Conservation (phyloP, 2,888 invertebrate genomes). For the Pegoplata infirma region DNA sequence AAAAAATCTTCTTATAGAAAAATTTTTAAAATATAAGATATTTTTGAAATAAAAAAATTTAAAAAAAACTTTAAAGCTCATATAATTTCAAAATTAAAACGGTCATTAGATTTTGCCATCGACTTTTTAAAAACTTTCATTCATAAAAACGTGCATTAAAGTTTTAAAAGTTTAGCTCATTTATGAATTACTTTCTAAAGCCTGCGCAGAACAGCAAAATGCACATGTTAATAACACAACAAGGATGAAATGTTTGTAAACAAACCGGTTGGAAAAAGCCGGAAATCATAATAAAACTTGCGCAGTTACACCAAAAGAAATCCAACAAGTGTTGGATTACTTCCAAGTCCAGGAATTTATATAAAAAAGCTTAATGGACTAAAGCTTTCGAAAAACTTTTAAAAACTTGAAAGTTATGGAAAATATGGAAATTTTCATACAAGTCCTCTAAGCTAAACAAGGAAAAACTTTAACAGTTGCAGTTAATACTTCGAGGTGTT, state of each 20-base stretch:
- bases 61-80: background rate
- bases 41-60: background rate
- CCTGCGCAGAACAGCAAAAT: conserved; percentile 33
- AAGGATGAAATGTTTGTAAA: conserved; percentile 64
- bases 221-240: conserved; percentile 60
- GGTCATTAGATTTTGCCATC: background rate
- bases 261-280: conserved; percentile 63
- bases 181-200: conserved; percentile 55
- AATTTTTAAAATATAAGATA: too few relatives aligned
- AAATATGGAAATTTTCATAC: conserved; percentile 49
- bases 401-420: conserved; percentile 61
- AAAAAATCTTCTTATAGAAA: too few relatives aligned
- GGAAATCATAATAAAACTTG: conserved; percentile 66
- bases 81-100: background rate
- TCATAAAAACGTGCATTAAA: conserved; percentile 19
- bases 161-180: background rate
- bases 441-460: conserved; percentile 44
- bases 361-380: conserved; percentile 37
- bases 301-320: conserved; percentile 65
- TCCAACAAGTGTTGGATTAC: conserved; percentile 73
- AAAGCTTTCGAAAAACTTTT: conserved; percentile 50
- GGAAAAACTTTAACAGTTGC: conserved; percentile 66
- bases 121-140: conserved; percentile 28
- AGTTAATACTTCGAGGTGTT: conserved; percentile 62
- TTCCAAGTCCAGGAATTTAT: conserved; percentile 62